Conservation (phyloP, 2,797 vertebrate species). For the Myotis daubentonii region DNA sequence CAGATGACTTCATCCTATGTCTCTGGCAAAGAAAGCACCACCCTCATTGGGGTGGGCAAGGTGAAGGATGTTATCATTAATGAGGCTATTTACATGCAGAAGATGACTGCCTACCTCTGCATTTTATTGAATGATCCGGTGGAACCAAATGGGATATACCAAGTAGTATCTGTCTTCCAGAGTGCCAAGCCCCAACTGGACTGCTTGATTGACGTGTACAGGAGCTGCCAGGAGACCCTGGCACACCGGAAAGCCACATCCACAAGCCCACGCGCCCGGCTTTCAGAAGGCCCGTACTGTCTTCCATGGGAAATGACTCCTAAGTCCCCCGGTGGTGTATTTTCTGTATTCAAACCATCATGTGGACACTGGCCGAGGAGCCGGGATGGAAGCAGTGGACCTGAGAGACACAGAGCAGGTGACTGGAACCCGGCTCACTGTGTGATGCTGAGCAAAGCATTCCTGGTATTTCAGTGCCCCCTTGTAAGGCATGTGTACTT, state of each 20-base stretch:
- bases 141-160: constrained; percentile 88
- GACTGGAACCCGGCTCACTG: constrained; percentile 11
- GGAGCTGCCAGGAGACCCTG: constrained; percentile 95
- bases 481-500: not conserved
- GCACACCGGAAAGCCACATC: constrained; percentile 83
- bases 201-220: constrained; percentile 95
- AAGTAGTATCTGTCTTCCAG: constrained; percentile 96
- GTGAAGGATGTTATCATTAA: constrained; percentile 98
- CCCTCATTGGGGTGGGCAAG: constrained; percentile 94
- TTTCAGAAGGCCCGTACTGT: constrained; percentile 51
- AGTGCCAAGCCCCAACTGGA: constrained; percentile 94
- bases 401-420: constrained; percentile 45
- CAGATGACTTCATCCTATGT: constrained; percentile 95
- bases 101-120: constrained; percentile 96
- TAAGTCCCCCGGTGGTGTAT: constrained; percentile 4
- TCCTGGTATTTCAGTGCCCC: not conserved
- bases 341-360: constrained; percentile 23
- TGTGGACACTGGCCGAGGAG: constrained; percentile 5
- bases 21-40: constrained; percentile 94
- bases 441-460: not conserved
- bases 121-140: constrained; percentile 93
- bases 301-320: constrained; percentile 47
- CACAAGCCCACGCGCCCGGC: constrained; percentile 49
- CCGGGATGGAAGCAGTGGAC: not conserved
- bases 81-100: constrained; percentile 96